Evolutionary conservation across 2,888 invertebrate species (phyloP), one percentile per base, ranked within the genome.

Genomic region (Callyntrura guangdongensis): DNA sequence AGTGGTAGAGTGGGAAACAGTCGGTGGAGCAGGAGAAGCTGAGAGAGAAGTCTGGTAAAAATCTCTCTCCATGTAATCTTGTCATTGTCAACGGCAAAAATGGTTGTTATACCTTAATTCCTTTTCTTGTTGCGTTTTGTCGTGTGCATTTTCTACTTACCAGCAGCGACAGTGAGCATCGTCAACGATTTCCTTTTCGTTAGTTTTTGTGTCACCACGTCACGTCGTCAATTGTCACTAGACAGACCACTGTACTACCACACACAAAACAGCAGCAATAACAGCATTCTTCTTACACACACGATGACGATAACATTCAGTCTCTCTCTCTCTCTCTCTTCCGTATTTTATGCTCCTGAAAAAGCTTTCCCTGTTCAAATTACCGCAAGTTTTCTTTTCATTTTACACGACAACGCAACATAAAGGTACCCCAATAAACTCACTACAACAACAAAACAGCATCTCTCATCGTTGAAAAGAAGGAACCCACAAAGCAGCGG

Each of bases 31-130:
- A 20, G 74, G 17, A 36, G 17, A 49, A 81, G 36, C 61, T 36
- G 20, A 4, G 25, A 74, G 36, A 53, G 12, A 56, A 56, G 53
- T 25, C 27, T 53, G 61, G 61, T 36, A 9, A 82, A 36, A 82
- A 64, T 64, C 64, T 64, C 64, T 64, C 82, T 20, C n/a, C 61
- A 82, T 64, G 82, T 82, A 82, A 82, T 82, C 82, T 64, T 82
- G 82, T 82, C 82, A 82, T 82, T 82, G 82, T 82, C 82, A 82
- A 82, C 61, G 64, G 22, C 12, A 45, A 82, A 82, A 82, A 64
- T 82, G 61, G 82, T 82, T 82, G 82, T 82, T 82, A 82, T 82
- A 82, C 82, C 82, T 82, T 82, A 82, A 82, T 82, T 82, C 82
- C 82, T 47, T 64, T 74, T 47, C 82, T 82, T 82, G 82, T 82